Conservation (phyloP, 2,113 vertebrate species). For the Tringa solitaria region DNA sequence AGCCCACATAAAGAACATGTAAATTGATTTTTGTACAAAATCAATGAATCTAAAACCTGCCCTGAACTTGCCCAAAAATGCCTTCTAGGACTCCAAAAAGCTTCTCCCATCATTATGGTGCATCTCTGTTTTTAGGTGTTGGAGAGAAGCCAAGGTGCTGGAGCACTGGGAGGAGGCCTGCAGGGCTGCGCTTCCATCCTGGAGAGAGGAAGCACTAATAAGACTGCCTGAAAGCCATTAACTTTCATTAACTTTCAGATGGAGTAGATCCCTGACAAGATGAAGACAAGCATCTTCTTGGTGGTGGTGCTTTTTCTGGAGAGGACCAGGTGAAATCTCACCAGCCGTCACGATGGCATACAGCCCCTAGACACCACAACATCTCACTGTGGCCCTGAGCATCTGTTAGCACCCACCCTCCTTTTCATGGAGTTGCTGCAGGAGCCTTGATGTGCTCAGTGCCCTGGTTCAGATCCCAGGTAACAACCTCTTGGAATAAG, state of each 20-base stretch:
- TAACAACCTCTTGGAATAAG: background rate
- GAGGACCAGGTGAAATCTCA: background rate
- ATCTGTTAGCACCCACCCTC: fast-evolving
- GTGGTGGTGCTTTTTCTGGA: background rate
- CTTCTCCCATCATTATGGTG: fast-evolving
- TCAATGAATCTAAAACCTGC: background rate
- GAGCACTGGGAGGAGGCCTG: background rate
- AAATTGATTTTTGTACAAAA: background rate
- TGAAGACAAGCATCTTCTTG: fast-evolving
- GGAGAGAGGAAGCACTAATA: background rate
- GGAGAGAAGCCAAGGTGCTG: background rate
- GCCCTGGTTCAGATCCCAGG: fast-evolving
- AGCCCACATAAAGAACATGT: background rate
- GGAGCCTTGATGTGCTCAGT: background rate
- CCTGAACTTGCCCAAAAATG: background rate
- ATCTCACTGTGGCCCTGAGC: fast-evolving
- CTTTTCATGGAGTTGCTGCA: fast-evolving
- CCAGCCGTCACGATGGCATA: background rate
- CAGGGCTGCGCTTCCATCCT: background rate
- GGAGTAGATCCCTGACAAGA: background rate
- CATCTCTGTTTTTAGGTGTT: background rate
- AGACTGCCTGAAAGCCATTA: background rate
- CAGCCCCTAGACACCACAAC: fast-evolving
- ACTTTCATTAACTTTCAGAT: background rate
- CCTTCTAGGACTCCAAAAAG: background rate